These are phyloP conservation scores for Eristalis arbustorum DNA, from an alignment of 2,888 invertebrate genomes.

Conservation along the genomic window DNA sequence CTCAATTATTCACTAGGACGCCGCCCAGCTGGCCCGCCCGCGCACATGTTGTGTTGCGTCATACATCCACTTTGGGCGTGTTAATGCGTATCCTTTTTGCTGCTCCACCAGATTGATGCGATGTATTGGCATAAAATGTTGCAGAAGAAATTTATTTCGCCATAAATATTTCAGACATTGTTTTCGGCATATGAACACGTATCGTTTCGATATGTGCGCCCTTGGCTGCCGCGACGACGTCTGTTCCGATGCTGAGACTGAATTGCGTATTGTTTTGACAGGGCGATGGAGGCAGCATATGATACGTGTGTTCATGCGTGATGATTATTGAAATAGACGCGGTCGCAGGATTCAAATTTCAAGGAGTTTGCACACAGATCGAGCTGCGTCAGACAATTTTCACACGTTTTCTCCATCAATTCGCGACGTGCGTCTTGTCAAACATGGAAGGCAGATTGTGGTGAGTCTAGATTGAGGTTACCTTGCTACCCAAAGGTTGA, in stretches of 20 bases:
- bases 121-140: slow-evolving; percentile 29
- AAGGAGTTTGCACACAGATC: background rate
- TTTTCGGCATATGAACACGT: background rate
- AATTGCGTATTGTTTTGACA: background rate
- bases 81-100: slow-evolving; percentile 30
- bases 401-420: no score
- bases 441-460: no score
- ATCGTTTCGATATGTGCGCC: background rate
- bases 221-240: background rate
- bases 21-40: background rate
- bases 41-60: background rate
- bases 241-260: background rate
- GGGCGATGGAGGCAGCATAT: background rate
- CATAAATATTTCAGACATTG: slow-evolving; percentile 49
- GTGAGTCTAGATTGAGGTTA: no score
- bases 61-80: background rate
- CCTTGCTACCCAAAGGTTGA: no score
- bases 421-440: no score
- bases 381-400: no score
- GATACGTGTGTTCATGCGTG: background rate
- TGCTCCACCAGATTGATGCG: slow-evolving; percentile 9
- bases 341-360: background rate
- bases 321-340: background rate
- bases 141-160: slow-evolving; percentile 27
- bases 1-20: slow-evolving; percentile 48